These are phyloP conservation scores for Pristionchus exspectatus DNA, from an alignment of 2,888 invertebrate species.

Conservation along the genomic window DNA sequence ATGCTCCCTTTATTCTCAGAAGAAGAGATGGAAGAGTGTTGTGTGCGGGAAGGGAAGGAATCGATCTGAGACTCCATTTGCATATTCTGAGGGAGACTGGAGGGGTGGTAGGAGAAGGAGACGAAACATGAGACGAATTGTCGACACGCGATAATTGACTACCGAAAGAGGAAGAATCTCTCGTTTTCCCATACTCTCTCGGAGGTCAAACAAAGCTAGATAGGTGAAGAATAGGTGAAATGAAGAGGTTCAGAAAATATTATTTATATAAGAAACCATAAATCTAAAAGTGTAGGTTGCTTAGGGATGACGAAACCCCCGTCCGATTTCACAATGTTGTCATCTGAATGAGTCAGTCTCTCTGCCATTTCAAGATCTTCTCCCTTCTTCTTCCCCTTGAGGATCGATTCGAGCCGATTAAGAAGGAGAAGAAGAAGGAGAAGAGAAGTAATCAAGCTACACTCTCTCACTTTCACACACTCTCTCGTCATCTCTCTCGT, in stretches of 20 bases:
- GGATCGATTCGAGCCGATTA: conserved; percentile 24
- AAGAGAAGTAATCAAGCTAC: conserved; percentile 17
- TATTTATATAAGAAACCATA: not conserved
- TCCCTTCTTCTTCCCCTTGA: conserved; percentile 9
- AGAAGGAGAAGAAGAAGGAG: not conserved
- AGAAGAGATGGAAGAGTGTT: not conserved
- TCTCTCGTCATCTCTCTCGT: not conserved
- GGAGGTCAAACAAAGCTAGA: not conserved
- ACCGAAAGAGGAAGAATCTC: not conserved
- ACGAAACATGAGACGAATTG: conserved; percentile 15
- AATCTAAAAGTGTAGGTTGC: not conserved
- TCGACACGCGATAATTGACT: conserved; percentile 32
- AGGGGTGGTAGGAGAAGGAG: not conserved
- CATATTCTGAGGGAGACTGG: conserved; percentile 7
- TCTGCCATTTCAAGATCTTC: conserved; percentile 17
- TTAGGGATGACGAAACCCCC: conserved; percentile 3
- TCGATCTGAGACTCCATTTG: conserved; percentile 39
- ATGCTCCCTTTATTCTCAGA: not conserved
- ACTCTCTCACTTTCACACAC: not conserved
- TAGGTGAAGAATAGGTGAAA: not conserved
- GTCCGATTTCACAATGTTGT: not conserved
- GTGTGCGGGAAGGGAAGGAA: conserved; percentile 7
- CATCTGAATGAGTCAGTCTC: conserved; percentile 1
- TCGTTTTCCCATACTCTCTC: not conserved
- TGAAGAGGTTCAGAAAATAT: not conserved